Percentiles rank a stretch among this genome's conserved stretches.
Conservation (phyloP, 1,140 invertebrate genomes). For the Euborellia annulipes region DNA sequence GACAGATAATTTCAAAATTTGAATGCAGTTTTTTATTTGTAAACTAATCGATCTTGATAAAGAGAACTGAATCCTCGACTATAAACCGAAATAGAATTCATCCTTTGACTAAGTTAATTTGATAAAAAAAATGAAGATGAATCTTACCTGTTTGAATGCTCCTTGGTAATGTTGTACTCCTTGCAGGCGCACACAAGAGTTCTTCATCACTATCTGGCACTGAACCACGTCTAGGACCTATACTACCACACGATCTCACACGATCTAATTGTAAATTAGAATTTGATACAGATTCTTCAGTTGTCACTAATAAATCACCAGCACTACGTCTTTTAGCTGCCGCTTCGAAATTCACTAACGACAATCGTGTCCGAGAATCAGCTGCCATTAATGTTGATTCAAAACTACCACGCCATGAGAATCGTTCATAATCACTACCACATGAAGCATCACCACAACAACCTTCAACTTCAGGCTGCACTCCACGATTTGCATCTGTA, state of each 20-base stretch:
- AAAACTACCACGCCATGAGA: slow-evolving; percentile 79
- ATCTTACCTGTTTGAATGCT: slow-evolving; percentile 31
- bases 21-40: no score
- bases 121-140: no score
- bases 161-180: slow-evolving; percentile 43
- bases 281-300: slow-evolving; percentile 53
- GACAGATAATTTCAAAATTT: no score
- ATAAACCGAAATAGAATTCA: no score
- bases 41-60: no score
- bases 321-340: slow-evolving; percentile 59
- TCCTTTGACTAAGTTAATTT: no score
- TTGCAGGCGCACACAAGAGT: slow-evolving; percentile 28
- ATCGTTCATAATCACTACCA: slow-evolving; percentile 66
- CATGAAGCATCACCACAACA: slow-evolving; percentile 6
- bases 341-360: slow-evolving; percentile 42
- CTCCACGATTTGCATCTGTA: slow-evolving; percentile 31
- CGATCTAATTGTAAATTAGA: slow-evolving; percentile 47
- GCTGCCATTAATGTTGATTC: slow-evolving; percentile 70
- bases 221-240: slow-evolving; percentile 46
- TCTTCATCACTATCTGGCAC: slow-evolving; percentile 49
- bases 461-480: not conserved
- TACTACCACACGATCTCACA: slow-evolving; percentile 66
- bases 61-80: no score
- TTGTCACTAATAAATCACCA: slow-evolving; percentile 49
- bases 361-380: slow-evolving; percentile 61